A percentile compares a stretch with the other conserved stretches of the same genome.
Conservation (phyloP, 37 sponge, comb jelly and placozoan species). For the Hexactinellida sp. region DNA sequence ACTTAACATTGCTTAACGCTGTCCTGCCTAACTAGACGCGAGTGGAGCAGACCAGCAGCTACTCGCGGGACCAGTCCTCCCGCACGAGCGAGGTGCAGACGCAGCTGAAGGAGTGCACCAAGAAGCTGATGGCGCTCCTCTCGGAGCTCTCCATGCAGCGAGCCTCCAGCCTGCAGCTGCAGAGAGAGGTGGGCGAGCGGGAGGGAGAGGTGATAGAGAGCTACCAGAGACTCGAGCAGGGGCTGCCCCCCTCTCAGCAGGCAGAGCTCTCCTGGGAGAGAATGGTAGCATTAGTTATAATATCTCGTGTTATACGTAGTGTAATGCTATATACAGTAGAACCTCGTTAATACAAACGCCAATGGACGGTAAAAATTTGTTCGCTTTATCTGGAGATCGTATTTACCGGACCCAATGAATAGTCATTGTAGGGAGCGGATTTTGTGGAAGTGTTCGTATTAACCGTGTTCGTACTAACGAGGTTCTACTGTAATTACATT, state of each 20-base stretch:
- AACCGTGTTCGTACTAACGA: too few relatives aligned
- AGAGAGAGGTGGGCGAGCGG: slow-evolving; percentile 41
- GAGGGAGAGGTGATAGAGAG: slow-evolving; percentile 48
- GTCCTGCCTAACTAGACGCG: too few relatives aligned
- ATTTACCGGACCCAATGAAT: too few relatives aligned
- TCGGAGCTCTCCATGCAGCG: slow-evolving; percentile 91
- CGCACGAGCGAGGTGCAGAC: slow-evolving; percentile 27
- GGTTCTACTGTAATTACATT: too few relatives aligned
- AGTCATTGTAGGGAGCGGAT: too few relatives aligned
- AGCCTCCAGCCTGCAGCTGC: slow-evolving; percentile 52
- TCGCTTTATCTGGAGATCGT: too few relatives aligned
- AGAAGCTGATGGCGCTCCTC: slow-evolving; percentile 87
- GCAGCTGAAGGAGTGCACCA: slow-evolving; percentile 65
- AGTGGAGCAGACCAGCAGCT: background rate
- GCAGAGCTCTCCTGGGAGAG: slow-evolving; percentile 51
- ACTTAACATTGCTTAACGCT: too few relatives aligned
- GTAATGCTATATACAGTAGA: too few relatives aligned
- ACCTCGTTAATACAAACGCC: too few relatives aligned
- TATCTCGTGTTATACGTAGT: background rate
- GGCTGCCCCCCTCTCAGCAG: slow-evolving; percentile 61
- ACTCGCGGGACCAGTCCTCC: background rate
- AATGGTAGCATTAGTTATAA: slow-evolving; percentile 17
- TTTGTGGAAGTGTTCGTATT: too few relatives aligned
- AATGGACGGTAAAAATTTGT: too few relatives aligned
- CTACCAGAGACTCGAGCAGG: slow-evolving; percentile 50